A percentile compares a stretch with the other conserved stretches of the same genome.
Conservation (phyloP, 1,140 invertebrate species). For the Teleogryllus occipitalis region DNA sequence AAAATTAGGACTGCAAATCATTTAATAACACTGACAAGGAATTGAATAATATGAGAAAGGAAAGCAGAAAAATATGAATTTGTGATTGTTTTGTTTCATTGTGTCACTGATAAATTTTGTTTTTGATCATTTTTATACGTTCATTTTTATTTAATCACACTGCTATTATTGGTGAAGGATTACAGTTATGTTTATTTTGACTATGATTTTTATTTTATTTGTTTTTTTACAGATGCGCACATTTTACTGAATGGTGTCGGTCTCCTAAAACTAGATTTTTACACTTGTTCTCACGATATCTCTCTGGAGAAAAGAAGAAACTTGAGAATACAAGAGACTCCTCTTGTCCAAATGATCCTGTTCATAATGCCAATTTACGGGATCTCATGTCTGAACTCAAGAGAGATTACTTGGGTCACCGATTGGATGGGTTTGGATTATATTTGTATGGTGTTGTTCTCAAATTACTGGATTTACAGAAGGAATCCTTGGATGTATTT, state of each 20-base stretch:
- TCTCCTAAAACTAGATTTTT: slow-evolving; percentile 65
- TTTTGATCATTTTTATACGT: not conserved
- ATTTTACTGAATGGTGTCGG: slow-evolving; percentile 64
- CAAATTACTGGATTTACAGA: slow-evolving; percentile 73
- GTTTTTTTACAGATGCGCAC: slow-evolving; percentile 55
- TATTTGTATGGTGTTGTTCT: slow-evolving; percentile 89
- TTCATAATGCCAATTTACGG: slow-evolving; percentile 47
- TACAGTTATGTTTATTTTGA: not conserved
- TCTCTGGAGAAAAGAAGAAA: slow-evolving; percentile 81
- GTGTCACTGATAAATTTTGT: not conserved
- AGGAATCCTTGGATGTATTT: slow-evolving; percentile 65
- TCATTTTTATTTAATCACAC: too few relatives aligned
- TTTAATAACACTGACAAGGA: too few relatives aligned
- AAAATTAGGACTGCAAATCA: too few relatives aligned
- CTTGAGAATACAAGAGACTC: slow-evolving; percentile 74
- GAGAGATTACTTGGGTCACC: slow-evolving; percentile 48
- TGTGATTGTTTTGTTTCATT: not conserved
- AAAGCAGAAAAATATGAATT: not conserved
- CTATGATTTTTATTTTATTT: not conserved
- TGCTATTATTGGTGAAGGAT: not conserved
- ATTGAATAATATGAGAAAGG: too few relatives aligned
- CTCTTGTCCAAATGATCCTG: slow-evolving; percentile 56
- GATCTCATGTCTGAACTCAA: slow-evolving; percentile 47
- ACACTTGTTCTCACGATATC: slow-evolving; percentile 75
- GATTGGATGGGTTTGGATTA: slow-evolving; percentile 77